Conservation (phyloP, 2,888 invertebrate genomes). For the Oligia fasciuncula region DNA sequence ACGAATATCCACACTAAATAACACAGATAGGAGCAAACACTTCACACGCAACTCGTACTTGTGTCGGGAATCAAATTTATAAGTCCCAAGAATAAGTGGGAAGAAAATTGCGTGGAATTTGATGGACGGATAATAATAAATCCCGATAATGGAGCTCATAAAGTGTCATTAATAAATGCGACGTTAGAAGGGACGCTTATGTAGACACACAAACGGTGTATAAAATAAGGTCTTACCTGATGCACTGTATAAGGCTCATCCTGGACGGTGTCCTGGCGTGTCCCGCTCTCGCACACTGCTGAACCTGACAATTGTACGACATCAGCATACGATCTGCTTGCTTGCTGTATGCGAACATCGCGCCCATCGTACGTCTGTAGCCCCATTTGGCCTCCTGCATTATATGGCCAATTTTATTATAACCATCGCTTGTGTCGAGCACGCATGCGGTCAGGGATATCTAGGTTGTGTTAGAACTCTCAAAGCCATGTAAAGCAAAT, state of each 20-base stretch:
- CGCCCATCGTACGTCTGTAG: constrained; percentile 89
- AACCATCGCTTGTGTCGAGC: constrained; percentile 77
- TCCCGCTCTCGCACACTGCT: constrained; percentile 86
- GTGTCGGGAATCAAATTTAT: constrained; percentile 42
- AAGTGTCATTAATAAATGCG: constrained; percentile 9
- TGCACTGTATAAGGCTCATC: constrained; percentile 95
- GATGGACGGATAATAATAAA: constrained; percentile 30
- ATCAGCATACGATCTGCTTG: constrained; percentile 89
- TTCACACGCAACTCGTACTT: constrained; percentile 40
- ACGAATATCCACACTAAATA: constrained; percentile 65
- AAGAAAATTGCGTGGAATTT: constrained; percentile 26
- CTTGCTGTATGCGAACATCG: constrained; percentile 89
- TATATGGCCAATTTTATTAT: constrained; percentile 77
- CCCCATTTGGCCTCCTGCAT: constrained; percentile 89
- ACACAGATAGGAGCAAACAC: constrained; percentile 57
- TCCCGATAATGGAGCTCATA: constrained; percentile 33
- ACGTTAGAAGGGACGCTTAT: not conserved
- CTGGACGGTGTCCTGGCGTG: constrained; percentile 82
- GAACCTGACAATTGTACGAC: constrained; percentile 89
- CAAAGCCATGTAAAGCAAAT: constrained; percentile 34
- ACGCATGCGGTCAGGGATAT: constrained; percentile 56
- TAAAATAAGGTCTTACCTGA: constrained; percentile 89
- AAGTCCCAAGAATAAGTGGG: constrained; percentile 27
- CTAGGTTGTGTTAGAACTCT: constrained; percentile 32
- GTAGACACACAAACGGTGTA: not conserved